Percentiles rank a stretch among this genome's conserved stretches.
Conservation (phyloP, 2,113 vertebrate genomes). For the Enhydra lutris region DNA sequence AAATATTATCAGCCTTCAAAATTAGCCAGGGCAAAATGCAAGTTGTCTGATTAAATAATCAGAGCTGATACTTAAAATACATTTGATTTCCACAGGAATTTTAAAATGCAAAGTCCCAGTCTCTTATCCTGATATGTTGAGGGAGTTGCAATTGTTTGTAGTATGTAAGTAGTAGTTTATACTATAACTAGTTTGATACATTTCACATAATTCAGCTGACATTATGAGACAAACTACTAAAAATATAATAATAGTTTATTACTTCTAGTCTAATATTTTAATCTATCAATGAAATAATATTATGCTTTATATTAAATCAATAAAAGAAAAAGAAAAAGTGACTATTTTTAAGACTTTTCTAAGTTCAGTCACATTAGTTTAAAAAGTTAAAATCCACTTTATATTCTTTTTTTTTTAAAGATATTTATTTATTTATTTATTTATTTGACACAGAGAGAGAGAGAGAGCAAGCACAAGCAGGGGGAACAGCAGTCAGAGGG, state of each 20-base stretch:
- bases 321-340: constrained; percentile 37
- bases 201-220: constrained; percentile 77
- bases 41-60: constrained; percentile 90
- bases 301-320: constrained; percentile 66
- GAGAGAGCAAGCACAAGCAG: no score
- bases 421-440: neutral
- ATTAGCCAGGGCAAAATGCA: constrained; percentile 88
- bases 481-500: no score
- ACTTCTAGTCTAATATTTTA: constrained; percentile 73
- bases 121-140: constrained; percentile 70
- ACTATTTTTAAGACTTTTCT: constrained; percentile 66
- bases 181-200: constrained; percentile 72
- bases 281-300: constrained; percentile 66
- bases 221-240: constrained; percentile 69
- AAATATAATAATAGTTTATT: constrained; percentile 73
- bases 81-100: constrained; percentile 87
- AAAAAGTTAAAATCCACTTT: constrained; percentile 71
- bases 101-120: constrained; percentile 82
- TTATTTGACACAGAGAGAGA: no score
- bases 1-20: constrained; percentile 89
- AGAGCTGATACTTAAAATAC: constrained; percentile 87
- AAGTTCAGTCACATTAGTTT: constrained; percentile 65
- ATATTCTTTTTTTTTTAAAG: neutral
- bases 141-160: constrained; percentile 81
- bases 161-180: constrained; percentile 74